Evolutionary conservation across 2,888 invertebrate genomes (phyloP).

Genomic region (Venusia cambrica): DNA sequence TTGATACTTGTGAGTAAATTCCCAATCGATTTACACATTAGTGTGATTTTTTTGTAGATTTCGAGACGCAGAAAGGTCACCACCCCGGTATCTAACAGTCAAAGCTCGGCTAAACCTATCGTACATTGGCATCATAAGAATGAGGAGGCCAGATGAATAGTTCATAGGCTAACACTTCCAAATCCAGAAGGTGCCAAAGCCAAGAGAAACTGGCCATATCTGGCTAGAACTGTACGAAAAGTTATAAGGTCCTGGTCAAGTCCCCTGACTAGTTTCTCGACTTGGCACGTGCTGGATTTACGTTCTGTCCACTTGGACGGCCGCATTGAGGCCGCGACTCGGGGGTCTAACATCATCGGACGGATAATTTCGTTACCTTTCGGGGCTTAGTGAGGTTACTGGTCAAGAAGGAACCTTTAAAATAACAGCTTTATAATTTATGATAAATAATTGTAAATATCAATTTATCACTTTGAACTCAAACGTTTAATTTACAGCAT

Average conservation of each 20-base stretch:
- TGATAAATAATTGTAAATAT: constrained; percentile 1
- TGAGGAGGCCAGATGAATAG: constrained; percentile 34
- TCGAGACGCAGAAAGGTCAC: no score
- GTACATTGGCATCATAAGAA: constrained; percentile 36
- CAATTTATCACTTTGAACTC: constrained; percentile 4
- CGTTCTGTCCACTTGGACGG: constrained; percentile 34
- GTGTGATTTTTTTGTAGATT: no score
- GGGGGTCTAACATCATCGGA: constrained; percentile 67
- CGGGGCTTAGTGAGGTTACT: constrained; percentile 40
- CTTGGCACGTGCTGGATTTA: constrained; percentile 24
- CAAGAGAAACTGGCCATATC: constrained; percentile 5
- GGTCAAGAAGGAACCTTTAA: constrained; percentile 25
- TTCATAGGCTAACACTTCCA: constrained; percentile 38
- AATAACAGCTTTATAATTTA: constrained; percentile 8
- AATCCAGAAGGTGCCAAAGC: constrained; percentile 25
- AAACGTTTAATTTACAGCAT: no score
- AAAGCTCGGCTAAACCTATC: constrained; percentile 36
- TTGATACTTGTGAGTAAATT: no score
- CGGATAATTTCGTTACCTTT: constrained; percentile 70
- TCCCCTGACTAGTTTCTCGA: no score
- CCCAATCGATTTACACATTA: no score
- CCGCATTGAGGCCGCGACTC: constrained; percentile 51
- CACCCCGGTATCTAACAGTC: constrained; percentile 40
- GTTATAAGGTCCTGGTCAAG: no score
- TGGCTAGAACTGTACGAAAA: no score